Evolutionary conservation across 1,140 invertebrate species (phyloP), one percentile per base, ranked within the genome.

Genomic region (Pseudomyrmex sp.): DNA sequence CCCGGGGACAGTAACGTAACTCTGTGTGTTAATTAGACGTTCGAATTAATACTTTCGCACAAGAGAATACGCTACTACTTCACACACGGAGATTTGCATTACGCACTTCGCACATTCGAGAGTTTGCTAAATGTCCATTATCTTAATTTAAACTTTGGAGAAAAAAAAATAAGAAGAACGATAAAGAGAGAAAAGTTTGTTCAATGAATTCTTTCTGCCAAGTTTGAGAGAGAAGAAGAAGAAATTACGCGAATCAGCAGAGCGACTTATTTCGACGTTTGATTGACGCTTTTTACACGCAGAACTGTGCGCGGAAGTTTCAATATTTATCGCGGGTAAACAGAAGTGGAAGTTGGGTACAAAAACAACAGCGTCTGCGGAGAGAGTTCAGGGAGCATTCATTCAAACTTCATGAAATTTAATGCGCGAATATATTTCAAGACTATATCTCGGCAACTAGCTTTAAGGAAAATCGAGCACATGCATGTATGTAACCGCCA

Each of bases 391-490:
- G 52, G 10, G 35, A 69, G 20, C 63, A 79, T 48, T 68, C 52
- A 70, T 79, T 79, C 54, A 58, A 79, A 79, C 54, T 79, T 79
- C 76, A 79, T 79, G 65, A 79, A 70, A 79, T 79, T 79, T 79
- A 79, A 79, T 70, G 65, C 65, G 48, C 23, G 76, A 79, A 79
- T 79, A 79, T 79, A 79, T 79, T 79, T 59, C 52, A 59, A 70
- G 65, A 79, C 44, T 79, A 63, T 63, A 12, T 63, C 13, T 23
- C 74, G 44, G 46, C 52, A 52, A 69, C 20, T 58, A 54, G 54
- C 44, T 79, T 70, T 70, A 58, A 59, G 44, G 9, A 62, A 63
- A 75, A 63, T 63, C 15, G 48, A n/a, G 7, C 58, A 66, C 3
- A n/a, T 52, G 48, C 35, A 23, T 8, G 48, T 50, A 18, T 48